Evolutionary conservation across 2,797 vertebrate genomes (phyloP).

Genomic region (Sebastes diploproa): DNA sequence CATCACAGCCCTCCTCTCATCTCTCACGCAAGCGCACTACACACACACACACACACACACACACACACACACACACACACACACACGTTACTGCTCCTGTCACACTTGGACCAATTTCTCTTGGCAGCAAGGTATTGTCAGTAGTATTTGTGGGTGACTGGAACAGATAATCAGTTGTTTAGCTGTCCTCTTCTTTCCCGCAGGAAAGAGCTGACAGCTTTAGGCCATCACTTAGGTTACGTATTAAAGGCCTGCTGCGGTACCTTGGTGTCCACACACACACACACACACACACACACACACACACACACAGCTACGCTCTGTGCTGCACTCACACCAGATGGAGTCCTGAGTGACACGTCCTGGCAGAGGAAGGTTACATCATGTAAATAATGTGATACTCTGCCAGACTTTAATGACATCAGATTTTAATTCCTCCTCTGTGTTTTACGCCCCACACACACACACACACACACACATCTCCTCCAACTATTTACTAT

Average conservation of each 20-base stretch:
- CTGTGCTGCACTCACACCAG: slow-evolving; percentile 50
- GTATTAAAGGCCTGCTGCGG: slow-evolving; percentile 37
- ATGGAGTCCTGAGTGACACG: slow-evolving; percentile 75
- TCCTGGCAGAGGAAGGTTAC: slow-evolving; percentile 76
- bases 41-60: background rate
- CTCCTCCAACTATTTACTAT: slow-evolving; percentile 37
- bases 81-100: slow-evolving; percentile 1
- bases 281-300: slow-evolving; percentile 27
- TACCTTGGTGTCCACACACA: slow-evolving; percentile 28
- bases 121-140: slow-evolving; percentile 44
- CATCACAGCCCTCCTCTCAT: background rate
- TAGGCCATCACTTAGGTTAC: slow-evolving; percentile 64
- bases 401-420: slow-evolving; percentile 72
- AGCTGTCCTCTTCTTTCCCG: slow-evolving; percentile 48
- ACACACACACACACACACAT: background rate
- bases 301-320: slow-evolving; percentile 19
- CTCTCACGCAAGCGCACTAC: background rate
- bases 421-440: slow-evolving; percentile 69
- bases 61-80: background rate
- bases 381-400: slow-evolving; percentile 78
- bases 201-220: slow-evolving; percentile 71
- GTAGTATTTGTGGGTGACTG: slow-evolving; percentile 55
- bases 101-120: slow-evolving; percentile 34
- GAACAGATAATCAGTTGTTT: slow-evolving; percentile 72
- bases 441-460: slow-evolving; percentile 48